Conservation (phyloP, 2,797 vertebrate genomes). For the Vipera latastei region DNA sequence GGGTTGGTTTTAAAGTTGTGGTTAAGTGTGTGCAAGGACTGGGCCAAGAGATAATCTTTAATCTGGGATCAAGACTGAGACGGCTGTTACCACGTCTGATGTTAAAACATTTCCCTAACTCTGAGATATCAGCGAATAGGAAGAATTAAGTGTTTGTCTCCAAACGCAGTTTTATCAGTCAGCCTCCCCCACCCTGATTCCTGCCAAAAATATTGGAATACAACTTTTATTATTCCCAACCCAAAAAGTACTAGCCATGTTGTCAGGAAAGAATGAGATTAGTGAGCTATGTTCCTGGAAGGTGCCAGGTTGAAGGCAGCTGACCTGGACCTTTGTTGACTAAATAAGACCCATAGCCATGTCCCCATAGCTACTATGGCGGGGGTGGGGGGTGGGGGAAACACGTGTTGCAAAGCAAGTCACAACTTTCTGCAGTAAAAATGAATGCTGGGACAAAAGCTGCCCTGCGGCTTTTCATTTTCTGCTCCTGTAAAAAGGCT, state of each 20-base stretch:
- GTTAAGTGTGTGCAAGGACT: not conserved
- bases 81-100: conserved; percentile 48
- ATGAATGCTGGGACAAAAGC: not conserved
- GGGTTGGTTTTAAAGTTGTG: not conserved
- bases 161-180: not conserved
- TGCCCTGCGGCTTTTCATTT: not conserved
- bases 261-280: not conserved
- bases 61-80: conserved; percentile 32
- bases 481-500: not conserved
- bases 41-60: conserved; percentile 16
- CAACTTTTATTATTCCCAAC: not conserved
- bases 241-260: not conserved
- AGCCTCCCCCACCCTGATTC: not conserved
- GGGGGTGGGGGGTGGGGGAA: too few relatives aligned
- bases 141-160: not conserved
- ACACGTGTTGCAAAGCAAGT: not conserved
- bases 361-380: too few relatives aligned
- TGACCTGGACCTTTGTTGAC: not conserved
- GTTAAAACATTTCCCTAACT: conserved; percentile 8
- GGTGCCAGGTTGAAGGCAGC: not conserved
- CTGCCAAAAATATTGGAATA: not conserved
- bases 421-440: not conserved
- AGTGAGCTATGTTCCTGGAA: not conserved
- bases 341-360: not conserved
- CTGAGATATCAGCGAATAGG: not conserved